Evolutionary conservation across 2,888 invertebrate genomes (phyloP).

Genomic region (Mimumesa dahlbomi): DNA sequence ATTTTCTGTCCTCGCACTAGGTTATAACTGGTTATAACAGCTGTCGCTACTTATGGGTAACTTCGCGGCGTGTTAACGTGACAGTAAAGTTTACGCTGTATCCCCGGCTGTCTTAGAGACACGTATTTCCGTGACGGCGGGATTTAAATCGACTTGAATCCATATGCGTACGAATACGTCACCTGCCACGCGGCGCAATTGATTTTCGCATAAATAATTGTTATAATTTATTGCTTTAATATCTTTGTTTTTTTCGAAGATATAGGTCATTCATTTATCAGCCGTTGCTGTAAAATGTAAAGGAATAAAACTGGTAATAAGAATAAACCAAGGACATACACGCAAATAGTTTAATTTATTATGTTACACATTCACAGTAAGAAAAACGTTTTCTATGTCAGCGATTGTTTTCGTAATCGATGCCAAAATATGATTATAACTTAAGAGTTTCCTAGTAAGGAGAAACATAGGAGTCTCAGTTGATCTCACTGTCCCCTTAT

Average conservation of each 20-base stretch:
- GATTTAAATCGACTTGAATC: conserved; percentile 18
- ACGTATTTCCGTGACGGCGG: conserved; percentile 26
- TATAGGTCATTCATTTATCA: no score
- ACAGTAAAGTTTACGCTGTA: neutral
- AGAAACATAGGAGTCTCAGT: conserved; percentile 19
- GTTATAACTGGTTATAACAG: conserved; percentile 54
- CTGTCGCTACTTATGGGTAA: conserved; percentile 21
- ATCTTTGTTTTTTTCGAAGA: no score
- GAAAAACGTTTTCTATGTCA: conserved; percentile 55
- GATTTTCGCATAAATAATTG: neutral
- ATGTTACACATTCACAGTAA: conserved; percentile 70
- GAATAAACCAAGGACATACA: conserved; percentile 19
- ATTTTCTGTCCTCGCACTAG: neutral
- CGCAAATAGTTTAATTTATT: conserved; percentile 70
- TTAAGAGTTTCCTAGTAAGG: conserved; percentile 22
- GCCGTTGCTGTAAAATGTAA: no score
- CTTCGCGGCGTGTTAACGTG: conserved; percentile 13
- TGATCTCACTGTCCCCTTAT: conserved; percentile 18
- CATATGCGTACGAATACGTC: neutral
- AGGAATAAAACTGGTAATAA: no score
- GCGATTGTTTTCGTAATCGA: no score
- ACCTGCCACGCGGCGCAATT: conserved; percentile 10
- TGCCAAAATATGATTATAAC: conserved; percentile 46
- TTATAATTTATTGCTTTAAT: neutral
- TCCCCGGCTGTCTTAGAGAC: conserved; percentile 48